Percentiles rank a stretch among this genome's conserved stretches.
These are phyloP conservation scores for Phoxinus dragarum DNA, from an alignment of 2,797 vertebrate species.

Conservation along the genomic window DNA sequence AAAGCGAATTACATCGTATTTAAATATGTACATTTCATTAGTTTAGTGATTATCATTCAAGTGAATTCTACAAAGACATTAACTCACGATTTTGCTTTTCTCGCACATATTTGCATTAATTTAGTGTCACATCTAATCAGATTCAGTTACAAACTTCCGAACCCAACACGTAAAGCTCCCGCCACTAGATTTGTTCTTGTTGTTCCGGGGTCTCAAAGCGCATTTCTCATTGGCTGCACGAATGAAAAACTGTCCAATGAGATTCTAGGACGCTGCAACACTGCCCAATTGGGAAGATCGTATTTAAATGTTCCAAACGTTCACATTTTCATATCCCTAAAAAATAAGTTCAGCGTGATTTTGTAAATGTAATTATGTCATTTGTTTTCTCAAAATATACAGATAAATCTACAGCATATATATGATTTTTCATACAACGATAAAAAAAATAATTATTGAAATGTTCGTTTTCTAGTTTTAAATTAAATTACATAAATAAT, in stretches of 20 bases:
- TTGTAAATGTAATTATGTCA: background rate
- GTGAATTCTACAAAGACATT: background rate
- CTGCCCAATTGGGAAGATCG: background rate
- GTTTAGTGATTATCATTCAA: background rate
- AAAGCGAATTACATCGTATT: background rate
- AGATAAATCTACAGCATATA: background rate
- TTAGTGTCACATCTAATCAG: too few species aligned
- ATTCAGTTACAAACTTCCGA: background rate
- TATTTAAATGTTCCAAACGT: background rate
- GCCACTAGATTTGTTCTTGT: constrained; percentile 22
- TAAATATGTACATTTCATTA: background rate
- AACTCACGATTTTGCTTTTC: constrained; percentile 73
- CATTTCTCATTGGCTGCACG: constrained; percentile 9
- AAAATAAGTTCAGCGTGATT: background rate
- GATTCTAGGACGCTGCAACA: too few species aligned
- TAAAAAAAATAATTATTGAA: too few species aligned
- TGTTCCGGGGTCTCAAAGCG: constrained; percentile 12
- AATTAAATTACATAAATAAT: background rate
- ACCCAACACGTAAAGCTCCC: background rate
- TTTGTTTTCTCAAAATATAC: background rate
- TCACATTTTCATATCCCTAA: background rate
- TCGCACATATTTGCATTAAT: constrained; percentile 70
- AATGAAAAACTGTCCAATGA: constrained; percentile 33
- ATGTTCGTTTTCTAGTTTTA: background rate
- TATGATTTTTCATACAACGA: background rate